Evolutionary conservation across 2,797 vertebrate genomes (phyloP).

Genomic region (Garrulus glandarius): DNA sequence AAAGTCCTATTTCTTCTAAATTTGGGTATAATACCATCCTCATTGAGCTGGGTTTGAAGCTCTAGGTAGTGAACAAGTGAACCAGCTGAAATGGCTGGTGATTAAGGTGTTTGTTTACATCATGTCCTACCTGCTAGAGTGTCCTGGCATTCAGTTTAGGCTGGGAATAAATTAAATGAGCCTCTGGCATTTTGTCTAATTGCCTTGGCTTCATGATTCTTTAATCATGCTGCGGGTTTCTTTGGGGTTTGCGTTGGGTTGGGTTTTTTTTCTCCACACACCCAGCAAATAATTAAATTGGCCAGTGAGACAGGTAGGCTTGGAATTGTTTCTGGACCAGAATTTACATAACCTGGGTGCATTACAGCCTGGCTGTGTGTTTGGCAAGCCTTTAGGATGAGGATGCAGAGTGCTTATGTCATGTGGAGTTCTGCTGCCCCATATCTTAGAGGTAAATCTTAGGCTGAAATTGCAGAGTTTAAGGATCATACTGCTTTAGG

Average conservation of each 20-base stretch:
- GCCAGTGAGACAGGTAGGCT: not conserved
- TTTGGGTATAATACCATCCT: not conserved
- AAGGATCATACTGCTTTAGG: not conserved
- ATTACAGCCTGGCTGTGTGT: not conserved
- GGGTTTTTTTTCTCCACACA: not conserved
- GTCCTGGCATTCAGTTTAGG: not conserved
- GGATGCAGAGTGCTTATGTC: not conserved
- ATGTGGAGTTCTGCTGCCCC: not conserved
- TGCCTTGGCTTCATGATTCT: not conserved
- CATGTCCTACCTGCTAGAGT: not conserved
- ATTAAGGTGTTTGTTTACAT: not conserved
- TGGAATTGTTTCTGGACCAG: not conserved
- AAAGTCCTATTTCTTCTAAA: not conserved
- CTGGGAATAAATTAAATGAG: not conserved
- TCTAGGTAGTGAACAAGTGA: not conserved
- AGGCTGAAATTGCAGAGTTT: not conserved
- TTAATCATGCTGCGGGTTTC: not conserved
- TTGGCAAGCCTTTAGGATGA: not conserved
- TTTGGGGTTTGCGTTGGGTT: not conserved
- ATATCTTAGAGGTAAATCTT: not conserved
- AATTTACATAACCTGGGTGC: not conserved
- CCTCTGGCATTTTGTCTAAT: not conserved
- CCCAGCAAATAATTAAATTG: not conserved
- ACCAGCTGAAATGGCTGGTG: not conserved
- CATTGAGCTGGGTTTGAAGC: not conserved